Base-by-base conservation (phyloP, 2,888 invertebrate genomes). In the Malachius bipustulatus region DNA sequence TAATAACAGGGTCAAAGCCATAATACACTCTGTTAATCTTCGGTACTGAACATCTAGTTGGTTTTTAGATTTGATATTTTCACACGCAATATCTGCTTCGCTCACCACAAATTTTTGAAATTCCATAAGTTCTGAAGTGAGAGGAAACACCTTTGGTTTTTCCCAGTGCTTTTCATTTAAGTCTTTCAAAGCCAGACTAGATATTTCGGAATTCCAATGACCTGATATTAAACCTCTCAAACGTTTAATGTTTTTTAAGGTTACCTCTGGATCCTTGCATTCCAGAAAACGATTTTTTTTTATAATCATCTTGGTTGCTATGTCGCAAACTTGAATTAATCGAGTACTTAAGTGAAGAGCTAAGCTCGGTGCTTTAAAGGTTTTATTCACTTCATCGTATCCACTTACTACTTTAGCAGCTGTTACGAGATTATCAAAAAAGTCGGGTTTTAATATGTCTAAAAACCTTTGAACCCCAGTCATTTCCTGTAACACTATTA, bases 351-450 rank as follows among this genome's bases (percentile, higher is more conserved):
- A 33, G 24, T 37, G 37, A 4, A 37, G 27, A 3, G 27, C 37
- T 16, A 37, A 8, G 13, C 26, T 24, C 11, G 28, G 27, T 14
- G 37, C 16, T 28, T 16, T 37, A 33, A 26, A 37, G 2, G 32
- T 27, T 11, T 16, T 9, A 27, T 13, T 24, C 11, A 16, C 10
- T 32, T 27, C 9, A 19, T 33, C 11, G 14, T 33, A 37, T 14
- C 33, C 37, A 9, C 37, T 29, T 3, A 37, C 28, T 4, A 33
- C 13, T 33, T 33, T 37, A 3, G 37, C 33, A 4, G 33, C 33
- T 14, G 33, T 13, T 14, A 37, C 33, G 14, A 37, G 14, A 16
- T 4, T 12, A 26, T 33, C 16, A 12, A 37, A 37, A n/a, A 37
- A 19, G 10, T 37, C 29, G 10, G 33, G 33, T 28, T 33, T 37